phyloP scores from a whole-genome alignment of 2,113 vertebrate genomes.

The Parotia lawesii region DNA sequence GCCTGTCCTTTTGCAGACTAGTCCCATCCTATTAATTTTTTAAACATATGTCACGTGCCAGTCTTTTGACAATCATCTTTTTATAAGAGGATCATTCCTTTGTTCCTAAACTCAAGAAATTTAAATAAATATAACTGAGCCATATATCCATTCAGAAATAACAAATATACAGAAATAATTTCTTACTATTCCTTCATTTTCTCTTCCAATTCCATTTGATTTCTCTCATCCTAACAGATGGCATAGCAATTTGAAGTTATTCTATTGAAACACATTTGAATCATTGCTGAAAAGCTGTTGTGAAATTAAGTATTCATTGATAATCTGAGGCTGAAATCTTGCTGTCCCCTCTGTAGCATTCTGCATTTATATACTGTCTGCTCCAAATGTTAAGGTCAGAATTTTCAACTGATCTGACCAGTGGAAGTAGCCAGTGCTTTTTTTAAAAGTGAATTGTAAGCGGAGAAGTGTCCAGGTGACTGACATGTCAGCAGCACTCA shows the following conservation, averaged over 20 bases:
- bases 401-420: background rate
- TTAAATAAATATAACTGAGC: background rate
- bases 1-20: background rate
- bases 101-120: background rate
- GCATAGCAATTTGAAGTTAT: background rate
- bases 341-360: background rate
- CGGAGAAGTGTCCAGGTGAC: background rate
- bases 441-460: background rate
- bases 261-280: background rate
- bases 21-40: background rate
- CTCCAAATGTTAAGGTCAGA: background rate
- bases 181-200: background rate
- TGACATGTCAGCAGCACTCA: background rate
- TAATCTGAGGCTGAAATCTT: background rate
- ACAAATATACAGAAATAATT: background rate
- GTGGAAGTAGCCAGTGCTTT: background rate
- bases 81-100: background rate
- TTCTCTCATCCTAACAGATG: background rate
- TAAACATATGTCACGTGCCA: background rate
- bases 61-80: background rate
- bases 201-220: background rate
- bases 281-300: background rate
- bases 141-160: background rate
- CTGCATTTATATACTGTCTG: background rate
- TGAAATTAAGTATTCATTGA: background rate